Evolutionary conservation across 1,140 invertebrate species (phyloP).

Genomic region (Sarcophaga bullata): DNA sequence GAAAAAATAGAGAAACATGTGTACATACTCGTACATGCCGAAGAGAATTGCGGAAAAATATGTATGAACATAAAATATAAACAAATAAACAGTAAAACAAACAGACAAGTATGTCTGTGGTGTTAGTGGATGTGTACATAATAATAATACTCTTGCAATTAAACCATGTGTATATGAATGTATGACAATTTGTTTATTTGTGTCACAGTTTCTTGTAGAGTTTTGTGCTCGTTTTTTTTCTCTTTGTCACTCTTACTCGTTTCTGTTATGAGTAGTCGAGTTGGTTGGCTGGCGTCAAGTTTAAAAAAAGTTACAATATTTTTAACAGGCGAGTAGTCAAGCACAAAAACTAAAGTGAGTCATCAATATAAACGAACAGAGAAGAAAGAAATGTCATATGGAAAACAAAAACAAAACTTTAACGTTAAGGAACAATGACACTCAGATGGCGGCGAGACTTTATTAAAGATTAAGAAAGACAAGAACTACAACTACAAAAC

Average conservation of each 20-base stretch:
- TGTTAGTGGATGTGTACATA: background rate
- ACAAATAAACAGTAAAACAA: slow-evolving; percentile 1
- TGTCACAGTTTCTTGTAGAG: no score
- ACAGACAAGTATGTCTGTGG: background rate
- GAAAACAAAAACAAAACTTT: background rate
- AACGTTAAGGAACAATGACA: slow-evolving; percentile 1
- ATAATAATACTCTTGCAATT: background rate
- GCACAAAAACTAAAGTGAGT: slow-evolving; percentile 1
- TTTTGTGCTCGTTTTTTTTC: no score
- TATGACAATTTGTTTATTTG: background rate
- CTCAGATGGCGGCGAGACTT: background rate
- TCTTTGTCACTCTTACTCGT: no score
- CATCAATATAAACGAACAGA: slow-evolving; percentile 1
- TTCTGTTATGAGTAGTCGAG: background rate
- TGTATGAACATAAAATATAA: background rate
- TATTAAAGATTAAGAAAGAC: background rate
- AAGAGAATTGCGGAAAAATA: background rate
- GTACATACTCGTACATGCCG: no score
- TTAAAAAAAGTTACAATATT: background rate
- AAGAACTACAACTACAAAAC: background rate
- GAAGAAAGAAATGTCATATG: no score
- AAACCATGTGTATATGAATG: background rate
- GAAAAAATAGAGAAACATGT: no score
- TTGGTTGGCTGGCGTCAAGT: slow-evolving; percentile 9
- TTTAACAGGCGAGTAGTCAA: no score